Conservation (phyloP, 1,140 invertebrate species). For the Lasaia peninsularis region DNA sequence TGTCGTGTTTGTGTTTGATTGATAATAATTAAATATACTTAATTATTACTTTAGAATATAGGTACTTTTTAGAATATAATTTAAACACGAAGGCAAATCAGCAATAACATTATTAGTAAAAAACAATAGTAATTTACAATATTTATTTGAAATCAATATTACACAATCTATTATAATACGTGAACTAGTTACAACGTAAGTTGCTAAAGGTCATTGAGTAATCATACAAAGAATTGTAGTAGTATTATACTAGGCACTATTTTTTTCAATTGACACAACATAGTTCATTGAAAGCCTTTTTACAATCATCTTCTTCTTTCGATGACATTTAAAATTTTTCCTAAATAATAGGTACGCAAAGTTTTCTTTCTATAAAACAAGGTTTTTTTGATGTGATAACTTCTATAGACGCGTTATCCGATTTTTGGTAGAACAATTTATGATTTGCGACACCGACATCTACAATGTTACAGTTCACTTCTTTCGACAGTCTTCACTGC, state of each 20-base stretch:
- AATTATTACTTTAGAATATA: no score
- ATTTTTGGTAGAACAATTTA: no score
- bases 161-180: conserved; percentile 35
- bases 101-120: conserved; percentile 11
- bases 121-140: conserved; percentile 24
- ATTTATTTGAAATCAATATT: conserved; percentile 41
- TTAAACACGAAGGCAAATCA: neutral
- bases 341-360: neutral
- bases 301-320: neutral
- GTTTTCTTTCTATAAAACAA: no score
- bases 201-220: conserved; percentile 19
- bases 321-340: neutral
- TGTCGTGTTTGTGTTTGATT: no score
- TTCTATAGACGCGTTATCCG: no score
- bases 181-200: conserved; percentile 11
- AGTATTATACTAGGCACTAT: conserved; percentile 66
- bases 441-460: no score
- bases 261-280: conserved; percentile 69
- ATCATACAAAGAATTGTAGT: conserved; percentile 47
- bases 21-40: no score
- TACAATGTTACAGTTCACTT: no score
- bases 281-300: conserved; percentile 30
- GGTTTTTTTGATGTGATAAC: no score
- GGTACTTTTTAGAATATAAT: no score
- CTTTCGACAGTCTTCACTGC: no score